Percentiles rank a stretch among this genome's conserved stretches.
Conservation (phyloP, 2,888 invertebrate species). For the Orchesella flavescens region DNA sequence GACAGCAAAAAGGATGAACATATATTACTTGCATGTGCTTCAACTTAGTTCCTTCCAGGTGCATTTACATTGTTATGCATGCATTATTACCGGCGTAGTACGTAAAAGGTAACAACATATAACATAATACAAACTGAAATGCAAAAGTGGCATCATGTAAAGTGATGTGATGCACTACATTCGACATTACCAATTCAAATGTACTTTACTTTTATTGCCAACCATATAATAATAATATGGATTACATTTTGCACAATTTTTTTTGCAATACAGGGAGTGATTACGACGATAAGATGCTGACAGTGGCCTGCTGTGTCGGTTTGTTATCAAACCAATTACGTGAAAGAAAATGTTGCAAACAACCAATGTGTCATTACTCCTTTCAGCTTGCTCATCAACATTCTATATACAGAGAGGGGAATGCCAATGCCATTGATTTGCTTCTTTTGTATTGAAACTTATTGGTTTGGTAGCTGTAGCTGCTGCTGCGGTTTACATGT, state of each 20-base stretch:
- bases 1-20: background rate
- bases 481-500: no score
- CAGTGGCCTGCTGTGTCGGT: constrained; percentile 31
- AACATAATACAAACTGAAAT: no score
- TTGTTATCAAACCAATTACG: constrained; percentile 45
- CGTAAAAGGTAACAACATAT: background rate
- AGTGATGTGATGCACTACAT: background rate
- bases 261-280: constrained; percentile 9
- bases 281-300: constrained; percentile 10
- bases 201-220: background rate
- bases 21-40: background rate
- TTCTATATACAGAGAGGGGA: constrained; percentile 19
- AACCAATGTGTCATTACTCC: constrained; percentile 31
- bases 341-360: constrained; percentile 36
- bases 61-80: background rate
- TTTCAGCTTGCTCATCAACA: constrained; percentile 8
- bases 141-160: background rate
- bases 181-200: background rate
- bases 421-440: constrained; percentile 21
- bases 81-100: background rate
- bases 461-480: constrained; percentile 13
- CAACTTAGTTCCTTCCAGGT: constrained; percentile 16
- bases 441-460: constrained; percentile 5
- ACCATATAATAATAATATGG: background rate
- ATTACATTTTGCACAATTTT: background rate